Base-by-base conservation (phyloP, 2,113 vertebrate species). In the Cephalopholis sonnerati region DNA sequence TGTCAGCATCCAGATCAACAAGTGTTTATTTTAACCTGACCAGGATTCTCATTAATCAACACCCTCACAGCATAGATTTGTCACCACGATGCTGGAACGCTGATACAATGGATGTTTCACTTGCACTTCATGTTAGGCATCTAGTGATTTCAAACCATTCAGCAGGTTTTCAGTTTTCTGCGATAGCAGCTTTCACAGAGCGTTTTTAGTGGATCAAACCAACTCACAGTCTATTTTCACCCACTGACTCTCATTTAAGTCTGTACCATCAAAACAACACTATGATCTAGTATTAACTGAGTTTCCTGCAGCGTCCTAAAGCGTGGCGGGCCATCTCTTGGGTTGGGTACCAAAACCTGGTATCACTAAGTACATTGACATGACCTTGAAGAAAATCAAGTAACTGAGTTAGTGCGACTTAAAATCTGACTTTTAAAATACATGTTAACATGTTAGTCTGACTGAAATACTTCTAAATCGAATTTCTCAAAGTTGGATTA, bases 121-220 rank as follows among this genome's bases (percentile, higher is more conserved):
- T 15, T 63, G 22, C 39, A 48, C 54, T 62, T 74, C 27, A 18
- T 32, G 61, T 74, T 44, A 5, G 27, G 74, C 39, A 55, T 72
- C 41, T 54, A 1, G 46, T 48, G 54, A 65, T 74, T 64, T 64
- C 25, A 55, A 70, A 57, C 25, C 25, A 39, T 36, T 5, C 24
- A 24, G 27, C 29, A 12, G 25, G 17, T 10, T 53, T 36, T 44
- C 41, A 63, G 76, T 17, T 55, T 41, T 62, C 62, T 27, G 54
- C 16, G 84, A 50, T 18, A 41, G 39, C 70, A 77, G 82, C 62
- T 62, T 69, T 81, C 75, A 51, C 67, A 16, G 25, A 62, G 61
- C 17, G 17, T 25, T 68, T 72, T 71, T 2, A 53, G 32, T 58
- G 46, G 59, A 50, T 81, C 64, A 70, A 81, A 68, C 55, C 29